phyloP scores from a whole-genome alignment of 1,140 invertebrate genomes.

The Aradophagus sp. region DNA sequence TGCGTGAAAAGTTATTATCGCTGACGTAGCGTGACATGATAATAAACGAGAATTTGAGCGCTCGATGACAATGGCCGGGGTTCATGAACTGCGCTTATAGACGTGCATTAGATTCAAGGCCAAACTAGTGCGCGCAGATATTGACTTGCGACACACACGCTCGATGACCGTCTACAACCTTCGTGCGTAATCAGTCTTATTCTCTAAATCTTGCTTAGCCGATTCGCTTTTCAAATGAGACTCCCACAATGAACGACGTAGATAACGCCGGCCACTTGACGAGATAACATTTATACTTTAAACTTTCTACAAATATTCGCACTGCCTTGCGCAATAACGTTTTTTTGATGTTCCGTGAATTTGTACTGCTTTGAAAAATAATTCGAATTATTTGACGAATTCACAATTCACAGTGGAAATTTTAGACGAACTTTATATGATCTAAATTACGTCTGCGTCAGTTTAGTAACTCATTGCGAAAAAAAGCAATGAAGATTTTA shows the following conservation, averaged over 20 bases:
- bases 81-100: slow-evolving; percentile 63
- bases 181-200: slow-evolving; percentile 36
- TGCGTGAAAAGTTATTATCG: slow-evolving; percentile 21
- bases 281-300: slow-evolving; percentile 25
- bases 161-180: slow-evolving; percentile 50
- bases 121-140: slow-evolving; percentile 64
- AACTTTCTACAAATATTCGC: slow-evolving; percentile 13
- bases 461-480: no score
- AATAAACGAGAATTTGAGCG: slow-evolving; percentile 38
- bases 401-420: no score
- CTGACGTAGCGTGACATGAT: slow-evolving; percentile 3
- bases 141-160: slow-evolving; percentile 21
- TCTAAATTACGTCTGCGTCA: no score
- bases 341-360: no score
- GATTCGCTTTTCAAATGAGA: slow-evolving; percentile 21
- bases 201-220: slow-evolving; percentile 43
- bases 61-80: slow-evolving; percentile 60
- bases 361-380: no score
- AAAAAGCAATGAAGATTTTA: no score
- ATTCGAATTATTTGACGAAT: no score
- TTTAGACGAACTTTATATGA: no score
- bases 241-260: slow-evolving; percentile 7
- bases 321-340: not conserved
- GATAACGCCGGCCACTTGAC: slow-evolving; percentile 8
- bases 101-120: slow-evolving; percentile 71